Evolutionary conservation across 30 jellyfish, hydroid and myxozoan species (phyloP).

Genomic region (Aurelia sp.): DNA sequence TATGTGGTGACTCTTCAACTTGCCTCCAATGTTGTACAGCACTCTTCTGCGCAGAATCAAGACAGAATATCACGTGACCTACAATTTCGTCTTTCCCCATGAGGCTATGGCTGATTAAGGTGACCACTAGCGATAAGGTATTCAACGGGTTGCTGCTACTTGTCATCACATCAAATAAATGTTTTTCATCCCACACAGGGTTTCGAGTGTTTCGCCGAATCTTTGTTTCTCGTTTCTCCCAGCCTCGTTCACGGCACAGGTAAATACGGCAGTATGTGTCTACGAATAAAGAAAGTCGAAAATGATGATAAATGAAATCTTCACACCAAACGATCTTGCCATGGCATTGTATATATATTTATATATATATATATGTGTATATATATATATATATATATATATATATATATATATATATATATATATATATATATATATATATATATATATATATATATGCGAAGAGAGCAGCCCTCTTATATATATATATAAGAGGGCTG

Average conservation of each 20-base stretch:
- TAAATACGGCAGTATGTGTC: slow-evolving; percentile 85
- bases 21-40: slow-evolving; percentile 86
- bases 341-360: no score
- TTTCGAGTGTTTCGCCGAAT: slow-evolving; percentile 73
- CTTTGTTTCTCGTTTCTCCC: slow-evolving; percentile 73
- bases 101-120: slow-evolving; percentile 73
- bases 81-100: slow-evolving; percentile 89
- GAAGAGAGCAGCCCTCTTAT: no score
- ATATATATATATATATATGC: no score
- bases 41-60: slow-evolving; percentile 81
- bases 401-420: no score
- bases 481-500: no score
- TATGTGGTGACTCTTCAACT: slow-evolving; percentile 80
- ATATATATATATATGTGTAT: no score
- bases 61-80: slow-evolving; percentile 95
- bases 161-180: slow-evolving; percentile 72
- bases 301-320: no score
- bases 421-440: no score
- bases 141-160: slow-evolving; percentile 76
- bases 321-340: no score
- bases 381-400: no score
- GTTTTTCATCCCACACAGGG: slow-evolving; percentile 87
- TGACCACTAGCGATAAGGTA: slow-evolving; percentile 74
- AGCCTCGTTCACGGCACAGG: slow-evolving; percentile 74
- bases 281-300: no score